Evolutionary conservation across 2,797 vertebrate species (phyloP).

Genomic region (Paramormyrops hopkinsi): DNA sequence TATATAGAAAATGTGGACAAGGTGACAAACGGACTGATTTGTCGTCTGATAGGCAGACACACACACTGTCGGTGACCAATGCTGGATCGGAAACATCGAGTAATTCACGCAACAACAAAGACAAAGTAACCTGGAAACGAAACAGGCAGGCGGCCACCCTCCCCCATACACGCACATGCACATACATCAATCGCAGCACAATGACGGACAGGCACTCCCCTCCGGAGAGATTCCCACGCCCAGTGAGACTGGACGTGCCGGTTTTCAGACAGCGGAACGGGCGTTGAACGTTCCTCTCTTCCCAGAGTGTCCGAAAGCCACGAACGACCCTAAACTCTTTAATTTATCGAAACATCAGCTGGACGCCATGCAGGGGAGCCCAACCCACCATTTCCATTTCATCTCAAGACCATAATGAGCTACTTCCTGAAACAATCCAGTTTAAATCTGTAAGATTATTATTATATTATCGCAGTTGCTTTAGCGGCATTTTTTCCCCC

Average conservation of each 20-base stretch:
- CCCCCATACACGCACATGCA: conserved; percentile 3
- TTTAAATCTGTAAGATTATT: neutral
- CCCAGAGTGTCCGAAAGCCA: neutral
- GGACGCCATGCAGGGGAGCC: neutral
- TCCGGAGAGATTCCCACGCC: conserved; percentile 23
- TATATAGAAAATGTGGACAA: neutral
- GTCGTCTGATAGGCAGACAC: neutral
- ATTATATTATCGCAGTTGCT: neutral
- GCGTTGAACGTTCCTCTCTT: neutral
- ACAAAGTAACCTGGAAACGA: neutral
- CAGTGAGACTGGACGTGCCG: conserved; percentile 41
- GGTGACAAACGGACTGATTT: neutral
- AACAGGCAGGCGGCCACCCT: neutral
- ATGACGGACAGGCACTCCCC: neutral
- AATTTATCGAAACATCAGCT: neutral
- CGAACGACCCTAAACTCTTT: neutral
- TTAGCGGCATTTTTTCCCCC: neutral
- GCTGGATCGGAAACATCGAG: neutral
- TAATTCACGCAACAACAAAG: neutral
- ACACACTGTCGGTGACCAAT: neutral
- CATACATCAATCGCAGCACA: neutral
- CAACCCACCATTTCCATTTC: neutral
- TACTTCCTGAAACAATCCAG: neutral
- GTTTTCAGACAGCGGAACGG: conserved; percentile 19
- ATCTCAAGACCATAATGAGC: neutral